These are phyloP conservation scores for Leptinotarsa texana DNA, from an alignment of 1,140 invertebrate species.

Conservation along the genomic window DNA sequence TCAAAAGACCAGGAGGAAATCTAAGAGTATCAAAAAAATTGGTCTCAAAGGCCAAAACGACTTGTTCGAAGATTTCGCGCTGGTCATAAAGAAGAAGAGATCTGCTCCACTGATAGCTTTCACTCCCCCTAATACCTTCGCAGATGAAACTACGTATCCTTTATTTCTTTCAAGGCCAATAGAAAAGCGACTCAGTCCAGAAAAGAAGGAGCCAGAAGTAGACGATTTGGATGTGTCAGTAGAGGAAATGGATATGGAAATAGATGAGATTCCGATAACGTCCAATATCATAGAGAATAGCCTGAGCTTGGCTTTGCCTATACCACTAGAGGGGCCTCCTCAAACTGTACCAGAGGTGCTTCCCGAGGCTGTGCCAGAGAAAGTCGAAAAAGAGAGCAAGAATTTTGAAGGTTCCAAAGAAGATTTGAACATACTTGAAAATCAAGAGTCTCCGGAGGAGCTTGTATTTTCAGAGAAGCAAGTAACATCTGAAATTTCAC, in stretches of 20 bases:
- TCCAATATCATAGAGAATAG: conserved; percentile 36
- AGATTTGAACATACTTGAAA: background rate
- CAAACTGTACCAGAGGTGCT: background rate
- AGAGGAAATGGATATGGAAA: conserved; percentile 44
- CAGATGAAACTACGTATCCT: conserved; percentile 13
- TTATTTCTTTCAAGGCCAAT: background rate
- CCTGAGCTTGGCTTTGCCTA: background rate
- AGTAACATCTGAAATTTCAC: background rate
- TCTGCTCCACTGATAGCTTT: conserved; percentile 28
- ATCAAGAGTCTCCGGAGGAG: background rate
- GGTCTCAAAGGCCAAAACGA: conserved; percentile 32
- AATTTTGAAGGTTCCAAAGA: background rate
- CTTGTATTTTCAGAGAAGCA: conserved; percentile 3
- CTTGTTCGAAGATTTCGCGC: conserved; percentile 38
- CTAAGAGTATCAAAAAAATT: conserved; percentile 39
- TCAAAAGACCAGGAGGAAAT: conserved; percentile 37
- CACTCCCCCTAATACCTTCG: conserved; percentile 20
- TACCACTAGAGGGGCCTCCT: background rate
- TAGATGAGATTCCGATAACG: conserved; percentile 39
- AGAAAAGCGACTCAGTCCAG: background rate
- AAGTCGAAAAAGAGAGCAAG: background rate
- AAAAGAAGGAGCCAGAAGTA: conserved; percentile 2
- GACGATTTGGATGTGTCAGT: conserved; percentile 34
- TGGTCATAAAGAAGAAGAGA: conserved; percentile 43
- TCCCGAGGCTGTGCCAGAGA: background rate